Base-by-base conservation (phyloP, 2,888 invertebrate species). In the Mechanitis mazaeus region DNA sequence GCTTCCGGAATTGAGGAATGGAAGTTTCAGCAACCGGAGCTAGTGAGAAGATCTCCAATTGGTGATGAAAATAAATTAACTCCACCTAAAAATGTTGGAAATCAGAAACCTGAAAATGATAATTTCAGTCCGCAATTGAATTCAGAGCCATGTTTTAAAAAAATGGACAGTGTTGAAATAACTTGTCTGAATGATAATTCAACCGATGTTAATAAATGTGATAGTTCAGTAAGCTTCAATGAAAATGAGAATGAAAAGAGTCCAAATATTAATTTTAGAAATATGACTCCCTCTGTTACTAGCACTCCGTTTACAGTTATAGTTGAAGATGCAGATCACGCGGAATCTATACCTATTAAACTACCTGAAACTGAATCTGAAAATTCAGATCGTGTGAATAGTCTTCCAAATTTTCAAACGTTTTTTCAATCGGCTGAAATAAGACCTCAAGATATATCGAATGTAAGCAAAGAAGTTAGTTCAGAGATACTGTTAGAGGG, bases 131-230 rank as follows among this genome's bases (percentile, higher is more conserved):
- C 85, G 3, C 72, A 76, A 47, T 65, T 82, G 45, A 68, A 67
- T n/a, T 58, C 68, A 1, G 76, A 81, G 45, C 82, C 82, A 4
- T 66, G 68, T 33, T 59, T 87, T 1, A 82, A 81, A 31, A 87
- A 81, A 72, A 83, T 88, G 79, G 86, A 89, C 38, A 90, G 88
- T 66, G 75, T 89, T 7, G 89, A 90, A 54, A 79, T 88, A 65
- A 74, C 80, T 33, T 88, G 83, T 60, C 72, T 88, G 3, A 73
- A 79, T 63, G 84, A 87, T 46, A 72, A 79, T 67, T 67, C 77
- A 2, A 64, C 69, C n/a, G 78, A 78, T 28, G 58, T 64, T 3
- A 72, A 76, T 56, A 75, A 71, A 64, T 66, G 71, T 2, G 77
- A 74, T 56, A 66, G 64, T 11, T 67, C 69, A 0, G 75, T 76